A percentile compares a stretch with the other conserved stretches of the same genome.
Conservation (phyloP, 1,140 invertebrate genomes). For the Rhyacophila brunnea region DNA sequence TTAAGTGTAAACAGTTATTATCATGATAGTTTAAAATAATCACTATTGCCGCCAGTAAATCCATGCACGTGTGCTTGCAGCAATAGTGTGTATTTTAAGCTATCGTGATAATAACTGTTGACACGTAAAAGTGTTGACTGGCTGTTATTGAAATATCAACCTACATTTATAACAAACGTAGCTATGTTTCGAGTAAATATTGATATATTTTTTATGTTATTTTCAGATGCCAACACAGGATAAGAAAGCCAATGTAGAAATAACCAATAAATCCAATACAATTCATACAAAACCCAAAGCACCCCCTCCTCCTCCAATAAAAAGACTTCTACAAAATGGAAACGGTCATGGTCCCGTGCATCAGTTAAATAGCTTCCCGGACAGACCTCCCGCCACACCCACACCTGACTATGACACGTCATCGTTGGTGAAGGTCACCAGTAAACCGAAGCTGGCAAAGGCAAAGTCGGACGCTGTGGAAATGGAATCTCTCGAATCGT, state of each 20-base stretch:
- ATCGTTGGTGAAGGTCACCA: constrained; percentile 38
- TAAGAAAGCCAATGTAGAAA: constrained; percentile 12
- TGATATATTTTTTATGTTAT: constrained; percentile 22
- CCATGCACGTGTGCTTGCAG: no score
- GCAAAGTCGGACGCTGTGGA: constrained; percentile 58
- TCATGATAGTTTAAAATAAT: no score
- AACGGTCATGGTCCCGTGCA: constrained; percentile 17
- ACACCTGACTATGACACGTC: constrained; percentile 62
- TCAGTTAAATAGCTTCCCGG: constrained; percentile 1
- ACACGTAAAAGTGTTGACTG: no score
- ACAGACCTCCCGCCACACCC: constrained; percentile 55
- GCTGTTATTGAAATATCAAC: no score
- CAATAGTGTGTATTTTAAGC: no score
- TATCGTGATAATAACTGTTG: no score
- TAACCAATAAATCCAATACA: constrained; percentile 1
- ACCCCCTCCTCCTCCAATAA: constrained; percentile 43
- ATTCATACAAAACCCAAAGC: constrained; percentile 40
- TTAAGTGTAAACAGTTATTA: no score
- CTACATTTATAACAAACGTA: no score
- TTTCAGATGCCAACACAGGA: constrained; percentile 41
- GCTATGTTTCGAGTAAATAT: no score
- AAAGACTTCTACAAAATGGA: constrained; percentile 38
- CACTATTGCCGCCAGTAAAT: no score
- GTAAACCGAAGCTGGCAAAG: constrained; percentile 43
- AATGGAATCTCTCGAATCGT: constrained; percentile 71